Percentiles rank a stretch among this genome's conserved stretches.
These are phyloP conservation scores for Andinoacara biseriatus DNA, from an alignment of 2,113 vertebrate species.

Conservation along the genomic window DNA sequence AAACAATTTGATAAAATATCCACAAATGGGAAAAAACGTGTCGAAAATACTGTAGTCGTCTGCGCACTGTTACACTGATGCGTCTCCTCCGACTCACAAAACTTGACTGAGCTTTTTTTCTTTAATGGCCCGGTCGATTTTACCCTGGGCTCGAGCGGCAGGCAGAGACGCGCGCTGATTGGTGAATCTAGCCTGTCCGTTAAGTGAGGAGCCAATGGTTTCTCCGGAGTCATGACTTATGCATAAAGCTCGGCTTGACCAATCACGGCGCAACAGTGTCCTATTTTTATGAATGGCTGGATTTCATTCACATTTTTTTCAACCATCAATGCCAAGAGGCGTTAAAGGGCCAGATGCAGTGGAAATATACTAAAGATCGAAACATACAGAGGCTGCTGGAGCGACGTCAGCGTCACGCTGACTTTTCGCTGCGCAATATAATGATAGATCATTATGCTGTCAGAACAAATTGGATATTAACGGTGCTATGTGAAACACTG, in stretches of 20 bases:
- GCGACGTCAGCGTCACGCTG: conserved; percentile 10
- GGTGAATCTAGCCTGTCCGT: conserved; percentile 49
- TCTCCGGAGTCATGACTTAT: conserved; percentile 44
- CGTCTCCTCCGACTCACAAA: conserved; percentile 62
- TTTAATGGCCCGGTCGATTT: conserved; percentile 70
- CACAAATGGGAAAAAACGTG: conserved; percentile 47
- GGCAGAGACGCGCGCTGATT: conserved; percentile 58
- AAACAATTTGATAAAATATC: conserved; percentile 62
- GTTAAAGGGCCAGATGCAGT: conserved; percentile 76
- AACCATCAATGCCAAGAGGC: conserved; percentile 31
- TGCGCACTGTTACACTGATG: conserved; percentile 19
- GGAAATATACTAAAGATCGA: conserved; percentile 16
- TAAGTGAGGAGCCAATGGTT: conserved; percentile 64
- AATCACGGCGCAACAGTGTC: conserved; percentile 65
- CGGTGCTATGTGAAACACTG: neutral
- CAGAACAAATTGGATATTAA: neutral
- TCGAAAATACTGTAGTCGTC: neutral
- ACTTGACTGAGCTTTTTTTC: conserved; percentile 80
- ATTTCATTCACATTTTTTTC: conserved; percentile 82
- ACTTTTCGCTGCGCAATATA: neutral
- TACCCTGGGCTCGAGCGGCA: conserved; percentile 55
- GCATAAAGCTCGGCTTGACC: conserved; percentile 41
- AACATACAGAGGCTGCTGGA: neutral
- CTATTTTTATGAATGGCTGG: conserved; percentile 86
- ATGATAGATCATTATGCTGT: neutral